Conservation (phyloP, 1,140 invertebrate species). For the Drosophila lacertosa region DNA sequence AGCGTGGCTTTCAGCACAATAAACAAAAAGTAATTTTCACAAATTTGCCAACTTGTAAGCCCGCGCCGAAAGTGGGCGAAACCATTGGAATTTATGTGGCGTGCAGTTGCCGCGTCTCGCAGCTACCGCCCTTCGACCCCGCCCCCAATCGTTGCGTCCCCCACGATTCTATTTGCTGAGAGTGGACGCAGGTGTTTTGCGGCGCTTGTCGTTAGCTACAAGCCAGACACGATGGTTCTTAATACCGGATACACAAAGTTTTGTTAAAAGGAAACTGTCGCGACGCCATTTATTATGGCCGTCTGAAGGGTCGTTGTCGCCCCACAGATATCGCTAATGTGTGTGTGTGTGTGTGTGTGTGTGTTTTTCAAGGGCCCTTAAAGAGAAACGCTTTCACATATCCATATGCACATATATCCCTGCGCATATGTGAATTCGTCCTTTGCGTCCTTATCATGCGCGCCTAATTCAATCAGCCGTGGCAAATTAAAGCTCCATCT, state of each 20-base stretch:
- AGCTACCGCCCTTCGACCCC: neutral
- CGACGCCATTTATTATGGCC: conserved; percentile 83
- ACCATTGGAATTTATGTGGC: conserved; percentile 81
- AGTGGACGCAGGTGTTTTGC: conserved; percentile 80
- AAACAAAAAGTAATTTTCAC: conserved; percentile 84
- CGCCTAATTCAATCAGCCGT: conserved; percentile 77
- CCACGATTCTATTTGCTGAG: conserved; percentile 45
- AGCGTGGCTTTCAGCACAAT: conserved; percentile 78
- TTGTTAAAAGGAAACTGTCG: conserved; percentile 80
- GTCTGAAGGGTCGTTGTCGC: conserved; percentile 78
- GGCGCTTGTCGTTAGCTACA: conserved; percentile 50
- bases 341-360: conserved; percentile 20
- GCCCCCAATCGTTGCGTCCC: neutral
- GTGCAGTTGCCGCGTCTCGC: conserved; percentile 45
- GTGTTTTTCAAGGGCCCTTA: conserved; percentile 34
- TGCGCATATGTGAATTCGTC: conserved; percentile 17
- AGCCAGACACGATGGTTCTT: conserved; percentile 65
- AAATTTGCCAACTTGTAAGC: conserved; percentile 83
- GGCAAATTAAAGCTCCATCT: conserved; percentile 79
- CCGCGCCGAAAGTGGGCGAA: conserved; percentile 55
- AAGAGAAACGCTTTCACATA: conserved; percentile 27
- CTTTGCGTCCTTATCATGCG: conserved; percentile 44
- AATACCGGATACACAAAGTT: conserved; percentile 65
- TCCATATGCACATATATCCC: conserved; percentile 10
- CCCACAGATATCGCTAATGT: conserved; percentile 74